These are phyloP conservation scores for Lycodopsis pacificus DNA, from an alignment of 2,797 vertebrate species.

Conservation along the genomic window DNA sequence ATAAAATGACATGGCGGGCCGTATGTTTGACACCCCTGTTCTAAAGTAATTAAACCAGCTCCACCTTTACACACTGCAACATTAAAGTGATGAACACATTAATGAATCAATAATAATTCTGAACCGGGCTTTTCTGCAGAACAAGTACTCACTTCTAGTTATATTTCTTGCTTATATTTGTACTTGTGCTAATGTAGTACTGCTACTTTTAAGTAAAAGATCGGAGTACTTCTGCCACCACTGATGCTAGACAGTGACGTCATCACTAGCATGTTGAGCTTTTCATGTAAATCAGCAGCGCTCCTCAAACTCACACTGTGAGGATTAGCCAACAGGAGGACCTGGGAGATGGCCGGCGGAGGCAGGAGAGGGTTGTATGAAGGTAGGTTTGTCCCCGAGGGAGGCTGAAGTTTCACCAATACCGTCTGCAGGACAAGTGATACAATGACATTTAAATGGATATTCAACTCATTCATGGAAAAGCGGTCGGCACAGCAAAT, in stretches of 20 bases:
- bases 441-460: background rate
- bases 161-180: background rate
- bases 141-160: background rate
- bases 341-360: conserved; percentile 87
- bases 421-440: conserved; percentile 79
- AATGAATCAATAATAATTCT: too few species aligned
- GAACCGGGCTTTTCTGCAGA: background rate
- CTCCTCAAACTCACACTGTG: conserved; percentile 79
- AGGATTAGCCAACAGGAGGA: conserved; percentile 89
- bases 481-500: background rate
- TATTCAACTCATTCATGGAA: background rate
- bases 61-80: too few species aligned
- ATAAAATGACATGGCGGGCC: too few species aligned
- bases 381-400: conserved; percentile 84
- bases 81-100: too few species aligned
- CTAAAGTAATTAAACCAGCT: too few species aligned
- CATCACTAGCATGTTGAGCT: background rate
- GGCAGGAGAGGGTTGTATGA: conserved; percentile 89
- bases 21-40: too few species aligned
- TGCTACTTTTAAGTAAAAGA: background rate
- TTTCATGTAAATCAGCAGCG: background rate
- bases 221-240: background rate
- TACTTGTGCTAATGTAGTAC: background rate
- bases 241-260: background rate
- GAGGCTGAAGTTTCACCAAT: conserved; percentile 89